Conservation (phyloP, 92 coral and sea anemone genomes). For the Galaxea fascicularis region DNA sequence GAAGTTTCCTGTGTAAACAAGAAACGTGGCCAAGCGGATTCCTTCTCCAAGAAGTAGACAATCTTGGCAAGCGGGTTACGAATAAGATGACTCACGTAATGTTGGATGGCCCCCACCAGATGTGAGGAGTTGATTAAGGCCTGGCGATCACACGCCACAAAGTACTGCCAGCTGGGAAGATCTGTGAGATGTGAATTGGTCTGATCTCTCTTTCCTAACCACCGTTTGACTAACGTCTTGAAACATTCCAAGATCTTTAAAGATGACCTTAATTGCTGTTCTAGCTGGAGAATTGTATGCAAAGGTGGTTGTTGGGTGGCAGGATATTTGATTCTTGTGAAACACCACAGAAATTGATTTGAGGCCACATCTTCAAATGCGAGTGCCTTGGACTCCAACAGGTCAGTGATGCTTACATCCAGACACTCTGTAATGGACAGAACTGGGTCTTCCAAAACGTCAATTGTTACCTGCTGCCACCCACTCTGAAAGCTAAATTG, state of each 20-base stretch:
- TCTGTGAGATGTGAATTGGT: not conserved
- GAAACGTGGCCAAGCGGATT: constrained; percentile 83
- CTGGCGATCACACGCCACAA: constrained; percentile 89
- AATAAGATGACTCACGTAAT: constrained; percentile 76
- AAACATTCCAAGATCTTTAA: constrained; percentile 64
- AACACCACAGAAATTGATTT: constrained; percentile 92
- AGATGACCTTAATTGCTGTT: constrained; percentile 61
- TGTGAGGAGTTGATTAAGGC: constrained; percentile 87
- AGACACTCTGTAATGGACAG: constrained; percentile 77
- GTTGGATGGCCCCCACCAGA: constrained; percentile 86
- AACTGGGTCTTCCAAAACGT: constrained; percentile 79
- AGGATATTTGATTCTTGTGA: constrained; percentile 91
- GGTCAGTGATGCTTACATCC: constrained; percentile 52
- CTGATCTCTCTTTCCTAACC: constrained; percentile 59
- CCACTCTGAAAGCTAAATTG: constrained; percentile 96
- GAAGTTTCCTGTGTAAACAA: constrained; percentile 6
- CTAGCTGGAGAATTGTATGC: constrained; percentile 59
- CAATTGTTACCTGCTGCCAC: constrained; percentile 93
- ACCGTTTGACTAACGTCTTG: constrained; percentile 64
- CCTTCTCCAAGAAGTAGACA: constrained; percentile 87
- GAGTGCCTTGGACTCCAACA: constrained; percentile 69
- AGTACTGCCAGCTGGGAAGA: constrained; percentile 76
- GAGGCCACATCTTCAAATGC: constrained; percentile 76
- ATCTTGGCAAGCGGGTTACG: constrained; percentile 86
- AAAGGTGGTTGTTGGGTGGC: constrained; percentile 59